These are phyloP conservation scores for Epicampocera succincta DNA, from an alignment of 2,888 invertebrate genomes.

Conservation along the genomic window DNA sequence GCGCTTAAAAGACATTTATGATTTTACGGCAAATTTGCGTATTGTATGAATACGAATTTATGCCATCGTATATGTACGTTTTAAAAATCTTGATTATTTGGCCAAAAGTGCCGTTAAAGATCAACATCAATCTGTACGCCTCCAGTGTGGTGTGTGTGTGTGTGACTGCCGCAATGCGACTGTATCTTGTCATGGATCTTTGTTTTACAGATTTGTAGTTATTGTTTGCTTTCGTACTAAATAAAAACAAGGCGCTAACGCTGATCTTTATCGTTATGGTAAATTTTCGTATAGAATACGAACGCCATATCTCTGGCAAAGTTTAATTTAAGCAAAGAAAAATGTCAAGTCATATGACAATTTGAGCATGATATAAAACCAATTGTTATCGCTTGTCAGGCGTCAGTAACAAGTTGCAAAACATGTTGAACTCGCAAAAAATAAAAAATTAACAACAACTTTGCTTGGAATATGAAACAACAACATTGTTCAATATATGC, in stretches of 20 bases:
- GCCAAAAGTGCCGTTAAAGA: no score
- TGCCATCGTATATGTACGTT: no score
- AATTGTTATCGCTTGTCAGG: constrained; percentile 75
- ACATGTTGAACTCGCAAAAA: constrained; percentile 60
- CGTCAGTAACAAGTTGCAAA: constrained; percentile 71
- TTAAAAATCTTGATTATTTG: no score
- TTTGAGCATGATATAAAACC: constrained; percentile 71
- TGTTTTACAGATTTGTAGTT: constrained; percentile 23
- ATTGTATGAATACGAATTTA: no score
- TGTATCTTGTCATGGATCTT: constrained; percentile 28
- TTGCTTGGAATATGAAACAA: constrained; percentile 50
- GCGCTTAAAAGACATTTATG: no score
- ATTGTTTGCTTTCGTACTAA: constrained; percentile 28
- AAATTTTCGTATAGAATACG: constrained; percentile 60
- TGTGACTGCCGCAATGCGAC: constrained; percentile 8
- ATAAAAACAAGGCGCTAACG: constrained; percentile 68
- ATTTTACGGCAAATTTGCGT: no score
- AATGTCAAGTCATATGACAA: constrained; percentile 70
- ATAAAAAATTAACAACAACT: constrained; percentile 23
- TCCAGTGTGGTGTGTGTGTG: no score
- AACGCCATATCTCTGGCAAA: constrained; percentile 62
- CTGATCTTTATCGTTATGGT: constrained; percentile 69
- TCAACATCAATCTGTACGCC: not conserved
- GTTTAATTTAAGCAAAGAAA: constrained; percentile 26
- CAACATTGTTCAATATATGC: constrained; percentile 35